Evolutionary conservation across 2,888 invertebrate genomes (phyloP).

Genomic region (Chloroclystis v-ata): DNA sequence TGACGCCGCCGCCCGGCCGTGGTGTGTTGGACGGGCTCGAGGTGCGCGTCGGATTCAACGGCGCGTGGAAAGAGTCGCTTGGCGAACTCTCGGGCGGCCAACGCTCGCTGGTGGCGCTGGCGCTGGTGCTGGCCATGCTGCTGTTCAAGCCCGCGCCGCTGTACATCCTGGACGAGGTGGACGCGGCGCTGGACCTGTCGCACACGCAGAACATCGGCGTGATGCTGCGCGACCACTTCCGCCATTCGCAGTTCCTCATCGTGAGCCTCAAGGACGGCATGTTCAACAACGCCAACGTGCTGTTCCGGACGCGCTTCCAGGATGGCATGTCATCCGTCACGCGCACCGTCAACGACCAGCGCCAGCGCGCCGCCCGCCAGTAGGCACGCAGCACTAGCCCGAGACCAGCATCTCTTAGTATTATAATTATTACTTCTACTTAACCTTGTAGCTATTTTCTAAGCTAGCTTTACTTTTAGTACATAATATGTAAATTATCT

Average conservation of each 20-base stretch:
- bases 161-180: slow-evolving; percentile 99
- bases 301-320: slow-evolving; percentile 95
- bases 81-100: slow-evolving; percentile 98
- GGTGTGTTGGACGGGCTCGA: slow-evolving; percentile 92
- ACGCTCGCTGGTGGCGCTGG: slow-evolving; percentile 95
- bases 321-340: slow-evolving; percentile 96
- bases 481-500: too few relatives aligned
- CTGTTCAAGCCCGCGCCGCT: slow-evolving; percentile 98
- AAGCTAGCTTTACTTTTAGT: too few relatives aligned
- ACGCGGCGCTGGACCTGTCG: slow-evolving; percentile 97
- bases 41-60: slow-evolving; percentile 90
- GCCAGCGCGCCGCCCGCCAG: too few relatives aligned
- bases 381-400: too few relatives aligned
- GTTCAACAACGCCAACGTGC: slow-evolving; percentile 99
- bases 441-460: too few relatives aligned
- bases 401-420: too few relatives aligned
- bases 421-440: too few relatives aligned
- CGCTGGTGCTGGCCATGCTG: slow-evolving; percentile 96
- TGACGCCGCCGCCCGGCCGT: slow-evolving; percentile 86
- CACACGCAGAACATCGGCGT: slow-evolving; percentile 99
- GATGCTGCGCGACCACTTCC: slow-evolving; percentile 84
- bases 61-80: slow-evolving; percentile 96
- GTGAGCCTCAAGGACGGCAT: slow-evolving; percentile 99
- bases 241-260: slow-evolving; percentile 94
- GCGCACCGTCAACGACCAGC: slow-evolving; percentile 69